Conservation (phyloP, 2,113 vertebrate genomes). For the Pterophyllum scalare region DNA sequence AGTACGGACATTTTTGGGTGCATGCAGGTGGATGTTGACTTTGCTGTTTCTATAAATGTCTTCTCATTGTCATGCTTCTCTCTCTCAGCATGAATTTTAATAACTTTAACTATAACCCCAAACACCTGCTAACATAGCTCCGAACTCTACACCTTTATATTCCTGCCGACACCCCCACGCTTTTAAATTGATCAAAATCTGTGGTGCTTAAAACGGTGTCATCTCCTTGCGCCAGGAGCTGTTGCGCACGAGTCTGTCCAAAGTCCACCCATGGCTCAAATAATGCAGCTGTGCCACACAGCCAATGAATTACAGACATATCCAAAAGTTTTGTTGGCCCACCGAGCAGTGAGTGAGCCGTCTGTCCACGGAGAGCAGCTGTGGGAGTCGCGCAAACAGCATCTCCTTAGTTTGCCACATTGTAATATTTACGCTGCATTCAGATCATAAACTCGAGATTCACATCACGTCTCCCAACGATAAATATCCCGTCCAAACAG, state of each 20-base stretch:
- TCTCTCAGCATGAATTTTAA: not conserved
- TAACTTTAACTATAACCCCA: not conserved
- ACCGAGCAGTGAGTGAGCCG: not conserved
- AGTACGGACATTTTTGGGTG: not conserved
- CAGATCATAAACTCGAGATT: not conserved
- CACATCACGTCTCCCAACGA: not conserved
- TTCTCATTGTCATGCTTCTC: not conserved
- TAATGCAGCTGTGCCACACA: not conserved
- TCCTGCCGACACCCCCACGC: rapidly evolving
- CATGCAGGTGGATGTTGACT: not conserved
- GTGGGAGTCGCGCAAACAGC: not conserved
- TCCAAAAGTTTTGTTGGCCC: not conserved
- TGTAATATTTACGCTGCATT: not conserved
- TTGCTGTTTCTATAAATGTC: not conserved
- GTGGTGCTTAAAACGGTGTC: too few species aligned
- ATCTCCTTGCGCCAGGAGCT: not conserved
- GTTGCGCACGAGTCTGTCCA: not conserved
- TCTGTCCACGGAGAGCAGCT: rapidly evolving
- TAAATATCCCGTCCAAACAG: not conserved
- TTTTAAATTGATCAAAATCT: not conserved
- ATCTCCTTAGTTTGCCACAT: not conserved
- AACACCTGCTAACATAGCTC: not conserved
- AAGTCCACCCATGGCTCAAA: not conserved
- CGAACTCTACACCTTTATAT: not conserved
- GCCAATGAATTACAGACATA: not conserved